Evolutionary conservation across 2,113 vertebrate genomes (phyloP), one percentile per base, ranked within the genome.

Genomic region (Hirundichthys speculiger): DNA sequence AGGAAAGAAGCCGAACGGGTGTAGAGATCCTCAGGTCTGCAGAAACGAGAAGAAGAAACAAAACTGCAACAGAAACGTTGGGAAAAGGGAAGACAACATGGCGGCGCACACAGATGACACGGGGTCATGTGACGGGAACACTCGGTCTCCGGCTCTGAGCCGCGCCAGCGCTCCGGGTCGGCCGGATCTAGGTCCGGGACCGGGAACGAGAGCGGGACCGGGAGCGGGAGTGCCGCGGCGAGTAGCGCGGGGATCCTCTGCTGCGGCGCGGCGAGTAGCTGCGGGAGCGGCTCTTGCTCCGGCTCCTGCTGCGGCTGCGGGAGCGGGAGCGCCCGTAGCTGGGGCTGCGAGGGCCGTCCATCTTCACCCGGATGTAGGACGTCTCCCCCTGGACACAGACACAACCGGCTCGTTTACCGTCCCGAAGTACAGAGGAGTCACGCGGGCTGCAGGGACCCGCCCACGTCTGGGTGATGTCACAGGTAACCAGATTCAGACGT

Each of bases 311-410:
- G 13, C 93, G 92, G 54, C 93, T 94, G 52, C 86, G 80, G 59
- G 93, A 94, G 56, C 93, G 92, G 38, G 95, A 97, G 22, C 94
- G 94, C 43, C 93, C 94, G 24, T 94, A 96, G 90, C 95, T 96
- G 74, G 94, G 93, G 85, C 95, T 96, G 86, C 95, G 93, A 7
- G 89, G 86, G 4, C 91, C 92, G 54, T 97, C 95, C 83, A 87
- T 92, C 87, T 94, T 95, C 86, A 97, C 95, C 41, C 91, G 90
- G 57, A 97, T 95, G 87, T 96, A 97, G 25, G 95, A 90, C 1
- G 95, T 96, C 88, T 96, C 95, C 76, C 95, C 95, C 95, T 96
- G 80, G 71, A 89, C 27, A 86, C 56, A 83, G 3, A 56, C 13
- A 41, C 41, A 43, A n/a, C 10, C 43, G 18, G 9, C 10, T 18